Evolutionary conservation across 37 sponge, comb jelly and placozoan genomes (phyloP).

Genomic region (Theonella swinhoei): DNA sequence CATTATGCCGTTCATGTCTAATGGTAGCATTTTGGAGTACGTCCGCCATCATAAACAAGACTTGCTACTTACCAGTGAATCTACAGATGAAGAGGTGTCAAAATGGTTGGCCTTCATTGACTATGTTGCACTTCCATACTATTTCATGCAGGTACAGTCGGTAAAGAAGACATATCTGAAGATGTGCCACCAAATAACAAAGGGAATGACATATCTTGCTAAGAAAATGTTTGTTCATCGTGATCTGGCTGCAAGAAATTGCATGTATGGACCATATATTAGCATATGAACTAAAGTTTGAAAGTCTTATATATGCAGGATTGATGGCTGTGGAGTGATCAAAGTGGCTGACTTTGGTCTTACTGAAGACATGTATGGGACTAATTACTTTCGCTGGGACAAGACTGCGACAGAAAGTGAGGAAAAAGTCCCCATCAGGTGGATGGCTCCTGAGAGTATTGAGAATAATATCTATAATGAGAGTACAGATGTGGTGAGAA

Average conservation of each 20-base stretch:
- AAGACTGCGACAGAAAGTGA: background rate
- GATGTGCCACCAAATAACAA: background rate
- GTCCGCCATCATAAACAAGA: background rate
- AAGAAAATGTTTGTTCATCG: background rate
- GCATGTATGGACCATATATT: background rate
- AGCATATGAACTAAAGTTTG: background rate
- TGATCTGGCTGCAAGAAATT: background rate
- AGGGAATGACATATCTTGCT: background rate
- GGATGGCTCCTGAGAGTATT: background rate
- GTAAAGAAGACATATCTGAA: background rate
- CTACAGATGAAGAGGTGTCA: background rate
- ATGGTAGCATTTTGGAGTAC: background rate
- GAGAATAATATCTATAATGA: no score
- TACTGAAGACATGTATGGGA: background rate
- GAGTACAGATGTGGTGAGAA: no score
- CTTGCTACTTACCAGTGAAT: background rate
- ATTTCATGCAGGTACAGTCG: background rate
- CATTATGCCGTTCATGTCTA: background rate
- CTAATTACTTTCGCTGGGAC: background rate
- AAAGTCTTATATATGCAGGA: background rate
- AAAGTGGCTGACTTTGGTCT: background rate
- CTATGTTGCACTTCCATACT: no score
- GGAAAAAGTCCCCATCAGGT: background rate
- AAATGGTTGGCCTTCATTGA: background rate
- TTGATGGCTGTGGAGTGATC: background rate